Percentiles rank a stretch among this genome's conserved stretches.
phyloP scores from a whole-genome alignment of 1,140 invertebrate genomes.

The Eriosoma lanigerum region DNA sequence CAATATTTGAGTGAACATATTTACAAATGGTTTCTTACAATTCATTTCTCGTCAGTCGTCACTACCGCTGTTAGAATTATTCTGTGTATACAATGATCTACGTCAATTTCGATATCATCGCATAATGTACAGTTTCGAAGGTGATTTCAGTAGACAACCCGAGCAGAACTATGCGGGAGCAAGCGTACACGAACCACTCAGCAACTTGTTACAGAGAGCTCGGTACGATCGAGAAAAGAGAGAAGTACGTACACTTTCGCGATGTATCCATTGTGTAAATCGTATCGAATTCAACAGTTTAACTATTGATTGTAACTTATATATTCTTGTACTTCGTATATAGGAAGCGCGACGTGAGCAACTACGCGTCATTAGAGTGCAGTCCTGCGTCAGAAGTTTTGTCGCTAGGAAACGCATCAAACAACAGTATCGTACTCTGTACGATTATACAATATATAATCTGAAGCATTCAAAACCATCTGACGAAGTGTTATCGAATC shows the following conservation, averaged over 20 bases:
- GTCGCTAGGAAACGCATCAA: slow-evolving; percentile 69
- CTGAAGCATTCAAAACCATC: slow-evolving; percentile 58
- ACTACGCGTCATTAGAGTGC: slow-evolving; percentile 73
- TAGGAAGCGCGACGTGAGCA: slow-evolving; percentile 70
- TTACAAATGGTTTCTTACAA: background rate
- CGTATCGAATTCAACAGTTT: background rate
- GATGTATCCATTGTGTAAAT: too few species aligned
- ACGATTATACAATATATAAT: slow-evolving; percentile 65
- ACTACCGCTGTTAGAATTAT: background rate
- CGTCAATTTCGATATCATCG: background rate
- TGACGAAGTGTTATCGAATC: slow-evolving; percentile 59
- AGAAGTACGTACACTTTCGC: slow-evolving; percentile 66
- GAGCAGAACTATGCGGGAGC: slow-evolving; percentile 88
- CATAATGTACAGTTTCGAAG: slow-evolving; percentile 80
- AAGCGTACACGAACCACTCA: slow-evolving; percentile 73
- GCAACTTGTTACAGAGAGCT: slow-evolving; percentile 75
- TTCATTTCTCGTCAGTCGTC: too few species aligned
- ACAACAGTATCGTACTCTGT: slow-evolving; percentile 66
- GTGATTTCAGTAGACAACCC: slow-evolving; percentile 83
- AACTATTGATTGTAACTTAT: background rate
- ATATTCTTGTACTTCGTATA: slow-evolving; percentile 53
- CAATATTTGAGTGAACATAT: too few species aligned
- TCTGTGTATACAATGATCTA: background rate
- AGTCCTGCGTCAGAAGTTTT: slow-evolving; percentile 78
- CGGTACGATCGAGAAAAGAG: slow-evolving; percentile 82